Base-by-base conservation (phyloP, 1,140 invertebrate species). In the Ceratina australensis region DNA sequence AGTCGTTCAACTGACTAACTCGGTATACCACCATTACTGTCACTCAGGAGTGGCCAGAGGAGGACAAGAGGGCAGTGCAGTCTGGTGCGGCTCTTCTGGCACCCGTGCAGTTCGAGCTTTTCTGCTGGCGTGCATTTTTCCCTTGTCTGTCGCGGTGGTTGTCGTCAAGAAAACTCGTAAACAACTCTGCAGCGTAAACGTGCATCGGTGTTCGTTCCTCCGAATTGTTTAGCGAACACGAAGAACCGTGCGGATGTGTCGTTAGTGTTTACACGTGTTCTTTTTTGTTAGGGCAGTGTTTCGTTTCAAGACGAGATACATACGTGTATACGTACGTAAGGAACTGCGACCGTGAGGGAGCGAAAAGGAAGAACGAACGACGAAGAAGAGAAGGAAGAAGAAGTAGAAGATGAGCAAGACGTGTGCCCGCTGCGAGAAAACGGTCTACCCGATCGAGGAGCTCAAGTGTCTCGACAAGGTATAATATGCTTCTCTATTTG, bases 381-480 rank as follows among this genome's bases (percentile, higher is more conserved):
- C 49, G 52, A 72, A 52, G 74, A 68, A 67, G 68, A 74, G 61
- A 66, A 77, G 49, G 74, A 81, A 79, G n/a, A n/a, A n/a, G 71
- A 67, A 79, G 47, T 18, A 80, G 73, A 95, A 94, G 91, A 98
- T 98, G 97, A 98, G 95, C 94, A 98, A 98, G 95, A 95, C 95
- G 93, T 98, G 97, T 93, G 96, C 96, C 83, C 95, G 97, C 91
- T 98, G 97, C 93, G 96, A 97, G 90, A 99, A 99, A 95, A 97
- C 97, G 86, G 98, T 99, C 86, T 99, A 99, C 94, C 98, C 98
- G 61, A 97, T 98, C 86, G 98, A 99, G 94, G 98, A 99, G 93
- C 94, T 99, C 76, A 99, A 99, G 94, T 99, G 98, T 94, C 95
- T 99, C 86, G 98, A 99, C 93, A 99, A 99, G 96, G 98, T 99